Evolutionary conservation across 2,888 invertebrate species (phyloP).

Genomic region (Scotopteryx bipunctaria): DNA sequence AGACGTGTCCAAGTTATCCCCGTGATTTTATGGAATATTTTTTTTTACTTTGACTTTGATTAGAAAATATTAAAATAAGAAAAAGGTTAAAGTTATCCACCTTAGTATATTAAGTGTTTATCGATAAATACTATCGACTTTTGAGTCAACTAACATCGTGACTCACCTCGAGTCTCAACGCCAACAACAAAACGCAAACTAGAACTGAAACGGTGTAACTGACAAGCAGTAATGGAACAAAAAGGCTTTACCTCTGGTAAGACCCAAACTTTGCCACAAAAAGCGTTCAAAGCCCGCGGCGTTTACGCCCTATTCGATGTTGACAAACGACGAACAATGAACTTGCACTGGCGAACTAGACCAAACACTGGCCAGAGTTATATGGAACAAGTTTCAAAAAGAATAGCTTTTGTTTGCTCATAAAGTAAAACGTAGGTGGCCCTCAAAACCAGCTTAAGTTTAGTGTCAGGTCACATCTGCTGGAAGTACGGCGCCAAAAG

Average conservation of each 20-base stretch:
- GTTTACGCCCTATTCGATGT: conserved; percentile 61
- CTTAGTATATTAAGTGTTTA: conserved; percentile 40
- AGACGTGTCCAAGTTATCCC: too few relatives aligned
- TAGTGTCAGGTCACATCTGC: too few relatives aligned
- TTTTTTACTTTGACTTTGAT: too few relatives aligned
- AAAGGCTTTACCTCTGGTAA: conserved; percentile 62
- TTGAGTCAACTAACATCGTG: conserved; percentile 65
- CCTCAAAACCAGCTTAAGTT: conserved; percentile 45
- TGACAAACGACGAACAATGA: conserved; percentile 70
- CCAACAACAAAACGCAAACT: conserved; percentile 74
- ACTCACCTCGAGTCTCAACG: conserved; percentile 80
- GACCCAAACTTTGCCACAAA: conserved; percentile 64
- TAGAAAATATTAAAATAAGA: too few relatives aligned
- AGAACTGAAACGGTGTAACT: conserved; percentile 71
- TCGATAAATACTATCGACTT: conserved; percentile 69
- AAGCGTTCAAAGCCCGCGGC: conserved; percentile 61
- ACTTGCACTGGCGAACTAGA: conserved; percentile 81
- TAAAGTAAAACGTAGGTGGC: conserved; percentile 56
- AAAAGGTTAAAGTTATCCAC: conserved; percentile 7
- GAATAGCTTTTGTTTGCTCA: conserved; percentile 49
- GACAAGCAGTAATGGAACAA: conserved; percentile 61
- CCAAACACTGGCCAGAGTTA: conserved; percentile 73
- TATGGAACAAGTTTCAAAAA: conserved; percentile 65
- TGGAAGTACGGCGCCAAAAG: too few relatives aligned
- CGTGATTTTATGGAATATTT: too few relatives aligned